Base-by-base conservation (phyloP, 2,888 invertebrate genomes). In the Phalera bucephala region DNA sequence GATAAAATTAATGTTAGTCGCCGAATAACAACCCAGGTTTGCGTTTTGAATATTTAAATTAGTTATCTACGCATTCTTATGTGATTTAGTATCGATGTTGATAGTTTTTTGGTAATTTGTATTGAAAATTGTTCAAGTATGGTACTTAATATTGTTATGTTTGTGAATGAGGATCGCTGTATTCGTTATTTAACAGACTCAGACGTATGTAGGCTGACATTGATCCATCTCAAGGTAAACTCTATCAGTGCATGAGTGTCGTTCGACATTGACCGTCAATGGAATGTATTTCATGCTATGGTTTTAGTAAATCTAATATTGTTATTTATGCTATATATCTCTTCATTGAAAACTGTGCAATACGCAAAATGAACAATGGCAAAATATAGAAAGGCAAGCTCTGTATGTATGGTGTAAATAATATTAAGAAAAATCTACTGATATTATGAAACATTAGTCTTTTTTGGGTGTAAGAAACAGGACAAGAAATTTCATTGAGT, bases 201-300 rank as follows among this genome's bases (percentile, higher is more conserved):
- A 47, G 51, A 52, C 37, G 57, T 45, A 49, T 57, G 82, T 79
- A 72, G 73, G 75, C 68, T 69, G 64, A 74, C 72, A 71, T 78
- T 81, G 82, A 80, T 81, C 76, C 69, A 66, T 64, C 60, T 46
- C 78, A 82, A 85, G 84, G 84, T 84, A 77, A 83, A 61, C 52
- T 67, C 53, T 43, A 56, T 60, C 52, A 54, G 45, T 41, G 55
- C 52, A 45, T 51, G 53, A 60, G 42, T 54, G 59, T 55, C 44
- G 47, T 52, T 50, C 59, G 58, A 56, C 61, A 64, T 66, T 65
- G 58, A 52, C 37, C 48, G 37, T 49, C 40, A 47, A n/a, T 33
- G 12, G 44, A 33, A 33, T 50, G 34, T 45, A 31, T 27, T 33
- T 26, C n/a, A 10, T 27, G 13, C 14, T 34, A 12, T 34, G 9